A percentile compares a stretch with the other conserved stretches of the same genome.
Conservation (phyloP, 53 echinoderm and acorn worm genomes). For the Patiria pectinifera region DNA sequence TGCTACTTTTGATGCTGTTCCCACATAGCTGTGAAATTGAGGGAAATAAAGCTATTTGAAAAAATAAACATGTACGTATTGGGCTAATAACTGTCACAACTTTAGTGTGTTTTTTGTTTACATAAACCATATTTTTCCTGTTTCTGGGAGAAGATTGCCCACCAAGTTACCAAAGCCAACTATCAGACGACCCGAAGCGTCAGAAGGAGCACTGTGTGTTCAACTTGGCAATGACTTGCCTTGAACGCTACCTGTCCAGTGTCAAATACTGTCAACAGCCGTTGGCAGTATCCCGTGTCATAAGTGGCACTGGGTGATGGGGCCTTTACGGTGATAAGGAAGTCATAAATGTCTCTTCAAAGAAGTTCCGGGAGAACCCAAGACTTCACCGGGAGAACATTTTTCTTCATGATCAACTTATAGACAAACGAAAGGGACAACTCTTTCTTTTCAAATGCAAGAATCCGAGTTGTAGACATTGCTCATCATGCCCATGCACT, state of each 20-base stretch:
- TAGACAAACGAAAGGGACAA: constrained; percentile 55
- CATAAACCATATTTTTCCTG: neutral
- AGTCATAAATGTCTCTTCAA: constrained; percentile 14
- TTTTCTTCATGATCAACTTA: too few relatives aligned
- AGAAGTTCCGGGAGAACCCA: neutral
- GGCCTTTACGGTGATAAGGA: neutral
- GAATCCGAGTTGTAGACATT: constrained; percentile 8
- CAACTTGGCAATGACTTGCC: constrained; percentile 42
- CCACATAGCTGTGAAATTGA: too few relatives aligned
- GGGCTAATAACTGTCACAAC: neutral
- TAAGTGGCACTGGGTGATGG: neutral
- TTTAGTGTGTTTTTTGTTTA: neutral
- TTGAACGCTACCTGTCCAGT: constrained; percentile 10
- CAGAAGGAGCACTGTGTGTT: constrained; percentile 61
- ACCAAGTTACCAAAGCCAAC: constrained; percentile 19
- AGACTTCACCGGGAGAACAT: constrained; percentile 23
- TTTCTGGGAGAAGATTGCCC: constrained; percentile 41
- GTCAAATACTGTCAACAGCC: constrained; percentile 5
- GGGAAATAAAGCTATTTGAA: too few relatives aligned
- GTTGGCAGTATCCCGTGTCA: neutral
- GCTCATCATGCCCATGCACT: neutral
- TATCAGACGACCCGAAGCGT: constrained; percentile 19
- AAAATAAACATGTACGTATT: neutral
- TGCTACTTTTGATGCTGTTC: too few relatives aligned
- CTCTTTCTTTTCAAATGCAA: constrained; percentile 53